Evolutionary conservation across 2,888 invertebrate genomes (phyloP), one percentile per base, ranked within the genome.

Genomic region (Synanthedon vespiformis): DNA sequence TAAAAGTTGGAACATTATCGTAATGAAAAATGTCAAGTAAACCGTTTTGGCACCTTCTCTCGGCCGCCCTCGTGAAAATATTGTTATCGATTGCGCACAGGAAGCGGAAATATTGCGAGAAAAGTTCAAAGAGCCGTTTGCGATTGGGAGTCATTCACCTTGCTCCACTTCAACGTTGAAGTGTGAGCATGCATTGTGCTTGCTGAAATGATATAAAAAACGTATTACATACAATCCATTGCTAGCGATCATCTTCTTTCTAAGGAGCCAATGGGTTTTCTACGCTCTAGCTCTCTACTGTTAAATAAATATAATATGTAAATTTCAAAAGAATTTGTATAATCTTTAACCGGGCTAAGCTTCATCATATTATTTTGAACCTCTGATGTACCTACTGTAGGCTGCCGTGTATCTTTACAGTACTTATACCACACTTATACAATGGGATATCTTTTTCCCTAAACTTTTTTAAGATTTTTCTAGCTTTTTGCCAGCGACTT

Each of bases 31-130:
- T 68, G 64, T 65, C 62, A 57, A 53, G 54, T 41, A 11, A 13
- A 44, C 13, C 44, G 44, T 14, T 52, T 57, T 57, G 55, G 56
- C 55, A 57, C 54, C 56, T 56, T 53, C 40, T 22, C 49, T 22
- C 49, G 22, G 49, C 41, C 68, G 64, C 66, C 61, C 61, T 60
- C 57, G 55, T 59, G 57, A 60, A 74, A 70, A 72, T 72, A 74
- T 72, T 72, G 67, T 72, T 75, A 77, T 77, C 71, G 74, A 75
- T 73, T 73, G 62, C 56, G 62, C 60, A 59, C 59, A 64, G 68
- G 68, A 68, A 73, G 59, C 64, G 72, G 71, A 73, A 74, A 67
- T 63, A 66, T 68, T 59, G 65, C 64, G 64, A 71, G 64, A 68
- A 63, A 67, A 68, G 65, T 72, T 73, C 65, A 63, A 64, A 63